These are phyloP conservation scores for Drosophila rufa DNA, from an alignment of 1,140 invertebrate genomes.

Conservation along the genomic window DNA sequence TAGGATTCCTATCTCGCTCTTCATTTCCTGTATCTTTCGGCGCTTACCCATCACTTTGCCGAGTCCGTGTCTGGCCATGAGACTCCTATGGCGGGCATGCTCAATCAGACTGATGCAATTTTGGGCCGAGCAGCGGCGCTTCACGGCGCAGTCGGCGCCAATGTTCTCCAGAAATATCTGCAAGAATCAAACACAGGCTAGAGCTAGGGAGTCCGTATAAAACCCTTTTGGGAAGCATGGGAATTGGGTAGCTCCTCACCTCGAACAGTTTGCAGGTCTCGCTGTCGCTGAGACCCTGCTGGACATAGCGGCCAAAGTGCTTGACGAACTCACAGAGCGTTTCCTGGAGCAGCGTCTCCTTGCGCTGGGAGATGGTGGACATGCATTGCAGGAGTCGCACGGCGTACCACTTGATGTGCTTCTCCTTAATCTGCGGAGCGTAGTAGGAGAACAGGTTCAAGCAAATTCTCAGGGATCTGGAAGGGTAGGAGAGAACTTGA, in stretches of 20 bases:
- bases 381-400: constrained; percentile 91
- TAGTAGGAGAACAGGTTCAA: constrained; percentile 91
- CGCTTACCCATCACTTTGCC: constrained; percentile 81
- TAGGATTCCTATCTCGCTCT: constrained; percentile 11
- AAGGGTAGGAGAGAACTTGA: neutral
- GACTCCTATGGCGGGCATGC: constrained; percentile 75
- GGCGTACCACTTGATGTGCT: constrained; percentile 91
- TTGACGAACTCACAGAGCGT: constrained; percentile 89
- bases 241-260: constrained; percentile 79
- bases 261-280: constrained; percentile 87
- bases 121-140: constrained; percentile 82
- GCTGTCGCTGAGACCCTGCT: constrained; percentile 90
- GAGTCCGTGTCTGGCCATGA: constrained; percentile 77
- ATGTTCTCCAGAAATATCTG: constrained; percentile 74
- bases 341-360: constrained; percentile 91
- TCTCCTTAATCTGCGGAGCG: constrained; percentile 89
- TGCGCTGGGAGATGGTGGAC: constrained; percentile 88
- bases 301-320: constrained; percentile 90
- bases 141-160: constrained; percentile 75
- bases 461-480: constrained; percentile 89
- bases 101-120: constrained; percentile 84
- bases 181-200: constrained; percentile 7
- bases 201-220: constrained; percentile 3
- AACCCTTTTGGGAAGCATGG: neutral
- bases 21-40: constrained; percentile 58